Base-by-base conservation (phyloP, 2,113 vertebrate species). In the Acanthochromis polyacanthus region DNA sequence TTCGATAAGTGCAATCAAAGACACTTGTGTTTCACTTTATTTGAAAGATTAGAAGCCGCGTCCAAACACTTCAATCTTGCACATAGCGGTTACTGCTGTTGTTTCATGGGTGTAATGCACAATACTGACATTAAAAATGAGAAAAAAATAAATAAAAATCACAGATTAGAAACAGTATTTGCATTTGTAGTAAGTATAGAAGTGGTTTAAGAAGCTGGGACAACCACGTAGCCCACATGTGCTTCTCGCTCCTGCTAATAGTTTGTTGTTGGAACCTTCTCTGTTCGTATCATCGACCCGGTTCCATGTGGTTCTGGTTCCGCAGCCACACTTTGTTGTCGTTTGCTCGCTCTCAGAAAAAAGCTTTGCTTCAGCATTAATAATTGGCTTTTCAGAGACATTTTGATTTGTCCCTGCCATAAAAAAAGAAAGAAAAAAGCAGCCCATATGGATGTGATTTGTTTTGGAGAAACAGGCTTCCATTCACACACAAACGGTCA, bases 221-320 rank as follows among this genome's bases (percentile, higher is more conserved):
- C 40, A 43, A 36, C 14, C 40, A 43, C 40, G 40, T 43, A 43
- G 40, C 40, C 3, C 40, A 43, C 14, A 3, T 43, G 40, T 43
- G 40, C 40, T 43, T 43, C 51, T 67, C 60, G 72, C 45, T 71
- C 69, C 45, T 91, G 94, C 91, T 88, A 81, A 81, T 84, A 67
- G 85, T 93, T 92, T 90, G 81, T 75, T 78, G 72, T 78, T 91
- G 88, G 89, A 89, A 68, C 87, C 78, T 88, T 85, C 70, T 89
- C 79, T 81, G 68, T 75, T 48, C 74, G 83, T 57, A 80, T 84
- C 71, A 36, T 65, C 46, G 14, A 64, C 63, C 70, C 45, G 46
- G 82, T 77, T 36, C 88, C 93, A 94, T 92, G 83, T 94, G 94
- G 87, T 86, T 91, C 73, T 82, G 80, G 80, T 93, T 91, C 86